Base-by-base conservation (phyloP, 2,888 invertebrate species). In the Coleophora deauratella region DNA sequence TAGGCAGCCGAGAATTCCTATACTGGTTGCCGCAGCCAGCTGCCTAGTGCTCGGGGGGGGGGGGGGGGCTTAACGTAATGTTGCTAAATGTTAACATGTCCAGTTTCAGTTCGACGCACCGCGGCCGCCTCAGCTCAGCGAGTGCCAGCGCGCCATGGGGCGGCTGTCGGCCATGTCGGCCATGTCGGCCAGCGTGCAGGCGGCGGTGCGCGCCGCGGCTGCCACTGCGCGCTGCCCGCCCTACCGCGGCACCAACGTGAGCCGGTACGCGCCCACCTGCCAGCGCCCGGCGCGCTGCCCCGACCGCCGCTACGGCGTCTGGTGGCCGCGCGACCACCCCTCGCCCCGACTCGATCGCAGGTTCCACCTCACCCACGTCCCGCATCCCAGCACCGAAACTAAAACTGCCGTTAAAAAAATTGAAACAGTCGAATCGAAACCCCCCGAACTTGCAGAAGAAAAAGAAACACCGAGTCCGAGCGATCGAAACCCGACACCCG, bases 81-180 rank as follows among this genome's bases (percentile, higher is more conserved):
- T n/a, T n/a, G n/a, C n/a, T n/a, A 6, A 21, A 9, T 34, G 14
- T 34, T 6, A 34, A 13, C 12, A 33, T 40, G 55, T 50, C 35
- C 51, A 84, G 81, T 77, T 85, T 46, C 80, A 79, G 60, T 79
- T 85, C 46, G 82, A 85, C 44, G 47, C 69, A n/a, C 79, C 80
- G 15, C 62, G 74, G 40, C 71, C 71, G 4, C 74, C 73, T 1
- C 80, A 74, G 46, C 49, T 70, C 38, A 54, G 66, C 1, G 77
- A 76, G 11, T 72, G 74, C 41, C 81, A 80, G 50, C 69, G 76
- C 15, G 76, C 73, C 7, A 69, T 79, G 60, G 72, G 78, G 9
- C 66, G 79, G 1, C 56, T 80, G 35, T 73, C 79, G 11, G 74
- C 77, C 1, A 77, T n/a, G n/a, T n/a, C n/a, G n/a, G n/a, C n/a